phyloP scores from a whole-genome alignment of 2,888 invertebrate genomes.

The Gastrophysa polygoni region DNA sequence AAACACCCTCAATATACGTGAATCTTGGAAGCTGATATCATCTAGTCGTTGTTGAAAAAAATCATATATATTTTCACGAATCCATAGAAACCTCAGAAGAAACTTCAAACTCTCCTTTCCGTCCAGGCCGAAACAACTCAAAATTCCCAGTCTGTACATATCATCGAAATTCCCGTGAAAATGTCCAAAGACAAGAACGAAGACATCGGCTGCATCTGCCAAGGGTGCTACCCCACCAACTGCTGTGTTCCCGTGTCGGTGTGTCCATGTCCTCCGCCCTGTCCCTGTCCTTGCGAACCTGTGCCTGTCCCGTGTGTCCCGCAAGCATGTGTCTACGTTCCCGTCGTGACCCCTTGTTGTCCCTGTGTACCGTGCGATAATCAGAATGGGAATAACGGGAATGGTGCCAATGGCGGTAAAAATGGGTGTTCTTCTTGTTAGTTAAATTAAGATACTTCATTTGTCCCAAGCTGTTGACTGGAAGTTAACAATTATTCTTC shows the following conservation, averaged over 20 bases:
- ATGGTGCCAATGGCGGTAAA: not conserved
- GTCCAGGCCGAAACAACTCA: not conserved
- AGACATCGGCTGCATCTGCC: constrained; percentile 28
- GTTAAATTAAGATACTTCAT: no score
- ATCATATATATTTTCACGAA: no score
- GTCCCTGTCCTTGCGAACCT: constrained; percentile 20
- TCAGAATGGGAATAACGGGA: not conserved
- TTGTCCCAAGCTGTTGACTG: not conserved
- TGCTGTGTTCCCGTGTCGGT: constrained; percentile 36
- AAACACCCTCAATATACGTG: no score
- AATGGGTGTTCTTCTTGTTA: not conserved
- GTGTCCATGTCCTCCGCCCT: constrained; percentile 31
- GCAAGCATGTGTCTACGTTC: constrained; percentile 37
- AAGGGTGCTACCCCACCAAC: constrained; percentile 32
- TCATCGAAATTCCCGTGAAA: not conserved
- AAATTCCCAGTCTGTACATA: constrained; percentile 12
- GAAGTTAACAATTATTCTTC: no score
- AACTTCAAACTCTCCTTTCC: not conserved
- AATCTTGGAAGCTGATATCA: no score
- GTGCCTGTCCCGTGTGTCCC: constrained; percentile 33
- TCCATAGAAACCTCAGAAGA: not conserved
- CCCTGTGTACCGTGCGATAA: constrained; percentile 12
- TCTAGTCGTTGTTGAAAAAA: no score
- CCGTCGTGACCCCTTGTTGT: constrained; percentile 36
- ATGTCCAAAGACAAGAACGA: constrained; percentile 17